Conservation (phyloP, 92 coral and sea anemone species). For the Galaxea fascicularis region DNA sequence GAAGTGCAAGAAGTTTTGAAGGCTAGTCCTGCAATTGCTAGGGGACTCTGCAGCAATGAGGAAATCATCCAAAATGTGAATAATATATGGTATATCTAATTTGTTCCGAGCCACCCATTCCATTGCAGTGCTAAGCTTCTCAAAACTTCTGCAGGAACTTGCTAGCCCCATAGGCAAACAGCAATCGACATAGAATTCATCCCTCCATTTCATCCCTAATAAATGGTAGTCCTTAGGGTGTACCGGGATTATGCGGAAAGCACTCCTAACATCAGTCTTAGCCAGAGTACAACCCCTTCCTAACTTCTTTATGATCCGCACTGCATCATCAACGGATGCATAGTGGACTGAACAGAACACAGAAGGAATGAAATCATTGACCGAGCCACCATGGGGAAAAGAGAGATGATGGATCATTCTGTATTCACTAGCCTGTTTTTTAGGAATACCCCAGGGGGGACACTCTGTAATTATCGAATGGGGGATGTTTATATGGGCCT, state of each 20-base stretch:
- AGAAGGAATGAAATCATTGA: conserved; percentile 22
- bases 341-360: conserved; percentile 19
- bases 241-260: conserved; percentile 6
- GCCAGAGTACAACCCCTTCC: conserved; percentile 29
- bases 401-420: conserved; percentile 25
- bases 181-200: conserved; percentile 2
- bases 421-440: conserved; percentile 19
- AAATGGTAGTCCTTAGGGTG: not conserved
- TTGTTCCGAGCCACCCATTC: conserved; percentile 24
- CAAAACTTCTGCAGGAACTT: conserved; percentile 18
- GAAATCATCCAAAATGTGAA: conserved; percentile 22
- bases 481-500: too few species aligned
- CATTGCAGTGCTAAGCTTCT: conserved; percentile 7
- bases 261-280: conserved; percentile 30
- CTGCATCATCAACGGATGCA: conserved; percentile 37
- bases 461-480: too few species aligned
- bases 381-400: conserved; percentile 15
- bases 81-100: not conserved
- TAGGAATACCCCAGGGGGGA: too few species aligned
- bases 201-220: conserved; percentile 17
- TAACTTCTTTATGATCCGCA: conserved; percentile 5
- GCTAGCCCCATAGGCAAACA: conserved; percentile 58
- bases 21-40: conserved; percentile 21
- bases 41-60: conserved; percentile 11
- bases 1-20: conserved; percentile 1